Percentiles rank a stretch among this genome's conserved stretches.
Conservation (phyloP, 2,888 invertebrate species). For the Lacanobia oleracea region DNA sequence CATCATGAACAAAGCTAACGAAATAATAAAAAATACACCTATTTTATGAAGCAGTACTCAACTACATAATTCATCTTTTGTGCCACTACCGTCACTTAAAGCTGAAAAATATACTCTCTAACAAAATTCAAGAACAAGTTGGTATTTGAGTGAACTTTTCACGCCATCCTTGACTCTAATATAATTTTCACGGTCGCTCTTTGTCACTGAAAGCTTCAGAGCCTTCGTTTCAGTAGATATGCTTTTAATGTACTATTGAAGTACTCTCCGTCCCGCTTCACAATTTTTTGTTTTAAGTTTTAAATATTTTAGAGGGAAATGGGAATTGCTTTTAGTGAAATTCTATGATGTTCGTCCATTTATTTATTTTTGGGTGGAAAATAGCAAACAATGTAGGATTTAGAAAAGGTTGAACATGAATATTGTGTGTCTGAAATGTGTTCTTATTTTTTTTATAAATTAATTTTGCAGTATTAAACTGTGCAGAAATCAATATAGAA, state of each 20-base stretch:
- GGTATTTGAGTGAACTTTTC: conserved; percentile 58
- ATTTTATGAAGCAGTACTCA: conserved; percentile 13
- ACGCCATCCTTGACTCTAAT: conserved; percentile 62
- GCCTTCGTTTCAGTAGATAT: conserved; percentile 58
- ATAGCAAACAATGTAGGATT: not conserved
- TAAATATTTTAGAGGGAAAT: conserved; percentile 31
- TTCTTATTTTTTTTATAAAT: not conserved
- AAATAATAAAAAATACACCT: not conserved
- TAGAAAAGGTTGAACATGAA: not conserved
- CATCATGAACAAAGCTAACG: not conserved
- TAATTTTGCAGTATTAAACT: not conserved
- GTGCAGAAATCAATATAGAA: not conserved
- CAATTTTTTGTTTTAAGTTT: conserved; percentile 45
- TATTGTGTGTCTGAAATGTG: not conserved
- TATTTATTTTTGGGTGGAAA: not conserved
- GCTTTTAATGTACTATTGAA: conserved; percentile 59
- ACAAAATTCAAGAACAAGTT: conserved; percentile 53
- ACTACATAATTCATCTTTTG: conserved; percentile 10
- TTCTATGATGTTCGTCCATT: not conserved
- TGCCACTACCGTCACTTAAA: conserved; percentile 16
- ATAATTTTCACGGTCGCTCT: conserved; percentile 66
- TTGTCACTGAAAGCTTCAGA: conserved; percentile 61
- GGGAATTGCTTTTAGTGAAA: conserved; percentile 34
- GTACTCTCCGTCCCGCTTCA: conserved; percentile 30
- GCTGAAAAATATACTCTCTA: conserved; percentile 32